Percentiles rank a stretch among this genome's conserved stretches.
Conservation (phyloP, 2,797 vertebrate species). For the Antennarius maculatus region DNA sequence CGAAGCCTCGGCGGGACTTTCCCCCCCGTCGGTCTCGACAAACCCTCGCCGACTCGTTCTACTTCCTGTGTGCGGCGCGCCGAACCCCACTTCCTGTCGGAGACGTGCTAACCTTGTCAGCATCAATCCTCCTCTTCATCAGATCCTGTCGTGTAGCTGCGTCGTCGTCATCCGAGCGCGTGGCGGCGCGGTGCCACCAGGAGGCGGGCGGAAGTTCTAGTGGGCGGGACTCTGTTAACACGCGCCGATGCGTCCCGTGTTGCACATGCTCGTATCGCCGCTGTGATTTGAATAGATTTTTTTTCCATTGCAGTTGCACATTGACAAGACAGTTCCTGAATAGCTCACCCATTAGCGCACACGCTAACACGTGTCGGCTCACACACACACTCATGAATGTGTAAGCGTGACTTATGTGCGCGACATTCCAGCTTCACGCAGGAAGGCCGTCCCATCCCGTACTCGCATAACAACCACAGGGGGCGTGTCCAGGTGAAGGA, state of each 20-base stretch:
- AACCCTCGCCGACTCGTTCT: conserved; percentile 61
- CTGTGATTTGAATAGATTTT: conserved; percentile 26
- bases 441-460: conserved; percentile 29
- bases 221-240: not conserved
- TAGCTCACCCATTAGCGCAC: conserved; percentile 11
- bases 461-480: conserved; percentile 33
- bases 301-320: conserved; percentile 4
- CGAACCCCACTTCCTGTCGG: conserved; percentile 55
- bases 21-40: conserved; percentile 35
- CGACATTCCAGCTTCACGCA: conserved; percentile 7
- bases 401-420: conserved; percentile 18
- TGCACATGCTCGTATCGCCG: conserved; percentile 8
- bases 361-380: conserved; percentile 11
- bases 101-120: conserved; percentile 31
- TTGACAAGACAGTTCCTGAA: conserved; percentile 30
- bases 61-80: conserved; percentile 61
- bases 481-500: no score
- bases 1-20: conserved; percentile 55
- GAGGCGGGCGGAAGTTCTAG: no score
- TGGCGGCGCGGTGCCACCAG: no score
- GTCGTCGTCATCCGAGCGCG: not conserved
- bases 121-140: conserved; percentile 23
- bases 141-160: conserved; percentile 1
- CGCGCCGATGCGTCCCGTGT: not conserved
- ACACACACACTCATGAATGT: conserved; percentile 17